phyloP scores from a whole-genome alignment of 1,140 invertebrate genomes.

The Branchinecta lynchi region DNA sequence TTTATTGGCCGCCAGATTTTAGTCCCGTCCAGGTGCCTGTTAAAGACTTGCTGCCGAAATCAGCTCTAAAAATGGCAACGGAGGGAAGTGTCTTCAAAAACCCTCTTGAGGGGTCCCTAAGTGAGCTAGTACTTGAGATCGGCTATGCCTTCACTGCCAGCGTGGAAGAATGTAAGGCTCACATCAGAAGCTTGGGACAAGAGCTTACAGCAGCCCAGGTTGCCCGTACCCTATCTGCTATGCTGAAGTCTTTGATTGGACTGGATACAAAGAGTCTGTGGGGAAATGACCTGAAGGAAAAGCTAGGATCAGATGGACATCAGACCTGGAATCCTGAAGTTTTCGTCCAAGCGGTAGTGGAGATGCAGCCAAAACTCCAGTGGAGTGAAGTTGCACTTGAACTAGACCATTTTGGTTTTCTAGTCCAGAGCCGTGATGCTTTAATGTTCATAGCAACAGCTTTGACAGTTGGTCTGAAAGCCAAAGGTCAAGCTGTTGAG shows the following conservation, averaged over 20 bases:
- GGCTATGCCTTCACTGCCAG: constrained; percentile 72
- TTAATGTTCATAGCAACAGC: constrained; percentile 63
- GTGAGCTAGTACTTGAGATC: constrained; percentile 68
- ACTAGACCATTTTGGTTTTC: constrained; percentile 75
- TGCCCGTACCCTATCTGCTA: constrained; percentile 65
- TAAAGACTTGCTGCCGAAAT: not conserved
- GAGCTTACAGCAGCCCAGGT: constrained; percentile 64
- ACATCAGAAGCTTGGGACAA: constrained; percentile 53
- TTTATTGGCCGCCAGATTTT: not conserved
- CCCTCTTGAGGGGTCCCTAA: constrained; percentile 32
- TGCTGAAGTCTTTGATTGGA: constrained; percentile 62
- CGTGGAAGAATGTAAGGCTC: constrained; percentile 72
- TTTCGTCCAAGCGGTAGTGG: constrained; percentile 76
- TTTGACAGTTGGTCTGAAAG: constrained; percentile 57
- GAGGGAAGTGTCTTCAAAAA: not conserved
- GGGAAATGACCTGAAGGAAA: constrained; percentile 20
- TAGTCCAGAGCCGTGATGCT: constrained; percentile 68
- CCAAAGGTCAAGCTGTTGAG: constrained; percentile 46
- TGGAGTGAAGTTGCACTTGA: constrained; percentile 86
- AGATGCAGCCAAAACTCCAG: constrained; percentile 56
- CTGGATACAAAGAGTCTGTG: constrained; percentile 39
- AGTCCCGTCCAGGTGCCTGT: not conserved
- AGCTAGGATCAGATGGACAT: constrained; percentile 31
- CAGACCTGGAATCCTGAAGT: constrained; percentile 81
- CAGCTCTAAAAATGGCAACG: not conserved